Conservation (phyloP, 2,113 vertebrate species). For the Dendropsophus ebraccatus region DNA sequence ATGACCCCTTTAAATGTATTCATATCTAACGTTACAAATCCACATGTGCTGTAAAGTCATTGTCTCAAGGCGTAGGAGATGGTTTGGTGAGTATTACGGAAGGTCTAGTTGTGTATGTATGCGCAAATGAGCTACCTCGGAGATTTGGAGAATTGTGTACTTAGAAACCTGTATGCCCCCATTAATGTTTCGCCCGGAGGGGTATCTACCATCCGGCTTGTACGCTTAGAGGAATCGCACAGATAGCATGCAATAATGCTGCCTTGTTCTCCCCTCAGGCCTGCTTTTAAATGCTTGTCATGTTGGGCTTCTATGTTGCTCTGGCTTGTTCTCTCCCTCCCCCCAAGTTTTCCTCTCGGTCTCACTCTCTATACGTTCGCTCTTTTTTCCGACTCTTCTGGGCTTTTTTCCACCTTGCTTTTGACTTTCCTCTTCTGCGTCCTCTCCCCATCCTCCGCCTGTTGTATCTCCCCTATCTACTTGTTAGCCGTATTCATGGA, state of each 20-base stretch:
- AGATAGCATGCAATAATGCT: neutral
- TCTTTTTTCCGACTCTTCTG: neutral
- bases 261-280: conserved; percentile 12
- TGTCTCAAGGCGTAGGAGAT: neutral
- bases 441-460: neutral
- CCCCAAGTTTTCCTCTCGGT: neutral
- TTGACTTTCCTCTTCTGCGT: neutral
- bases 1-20: too few relatives aligned
- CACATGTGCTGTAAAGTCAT: neutral
- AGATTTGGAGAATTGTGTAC: neutral
- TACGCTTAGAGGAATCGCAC: neutral
- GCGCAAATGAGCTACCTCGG: neutral
- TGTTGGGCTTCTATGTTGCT: neutral
- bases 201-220: neutral
- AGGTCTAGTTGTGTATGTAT: neutral
- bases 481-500: conserved; percentile 1
- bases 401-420: neutral
- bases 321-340: neutral
- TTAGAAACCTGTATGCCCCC: conserved; percentile 11
- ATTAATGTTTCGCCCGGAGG: conserved; percentile 41
- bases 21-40: too few relatives aligned
- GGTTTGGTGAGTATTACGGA: neutral
- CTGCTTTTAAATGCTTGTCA: conserved; percentile 44
- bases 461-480: neutral
- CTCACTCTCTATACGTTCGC: neutral